Evolutionary conservation across 2,888 invertebrate genomes (phyloP).

Genomic region (Phalera bucephala): DNA sequence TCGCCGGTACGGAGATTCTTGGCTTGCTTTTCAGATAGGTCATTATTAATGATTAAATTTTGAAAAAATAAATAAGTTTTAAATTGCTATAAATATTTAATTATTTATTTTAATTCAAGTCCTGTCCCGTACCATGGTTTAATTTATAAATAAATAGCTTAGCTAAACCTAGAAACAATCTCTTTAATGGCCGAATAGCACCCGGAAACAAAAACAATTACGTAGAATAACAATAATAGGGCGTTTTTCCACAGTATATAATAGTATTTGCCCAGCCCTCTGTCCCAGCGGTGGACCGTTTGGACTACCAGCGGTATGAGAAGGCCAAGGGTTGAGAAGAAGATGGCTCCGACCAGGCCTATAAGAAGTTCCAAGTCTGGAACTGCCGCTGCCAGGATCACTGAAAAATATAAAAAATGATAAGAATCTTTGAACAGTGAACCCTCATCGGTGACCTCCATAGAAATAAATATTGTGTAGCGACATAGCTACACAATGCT

Average conservation of each 20-base stretch:
- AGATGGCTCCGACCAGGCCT: slow-evolving; percentile 92
- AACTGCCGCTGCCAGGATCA: slow-evolving; percentile 88
- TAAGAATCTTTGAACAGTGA: too few species aligned
- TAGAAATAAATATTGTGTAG: too few species aligned
- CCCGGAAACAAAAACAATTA: slow-evolving; percentile 59
- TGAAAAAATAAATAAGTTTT: too few species aligned
- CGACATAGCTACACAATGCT: too few species aligned
- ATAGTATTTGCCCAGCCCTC: slow-evolving; percentile 83
- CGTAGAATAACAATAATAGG: slow-evolving; percentile 55
- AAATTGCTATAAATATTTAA: too few species aligned
- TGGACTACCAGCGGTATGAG: slow-evolving; percentile 89
- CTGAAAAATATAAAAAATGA: slow-evolving; percentile 70
- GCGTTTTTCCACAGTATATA: slow-evolving; percentile 87
- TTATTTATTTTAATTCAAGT: too few species aligned
- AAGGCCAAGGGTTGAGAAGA: slow-evolving; percentile 88
- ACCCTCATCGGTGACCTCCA: too few species aligned
- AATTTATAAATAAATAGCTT: too few species aligned
- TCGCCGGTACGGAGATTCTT: too few species aligned
- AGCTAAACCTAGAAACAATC: slow-evolving; percentile 42
- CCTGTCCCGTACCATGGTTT: too few species aligned
- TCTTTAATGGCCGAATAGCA: slow-evolving; percentile 56
- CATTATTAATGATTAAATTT: too few species aligned
- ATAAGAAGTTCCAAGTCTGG: slow-evolving; percentile 94
- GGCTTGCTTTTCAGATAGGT: too few species aligned
- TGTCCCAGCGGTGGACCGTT: slow-evolving; percentile 87